These are phyloP conservation scores for Luidia sarsii DNA, from an alignment of 53 echinoderm and acorn worm species.

Conservation along the genomic window DNA sequence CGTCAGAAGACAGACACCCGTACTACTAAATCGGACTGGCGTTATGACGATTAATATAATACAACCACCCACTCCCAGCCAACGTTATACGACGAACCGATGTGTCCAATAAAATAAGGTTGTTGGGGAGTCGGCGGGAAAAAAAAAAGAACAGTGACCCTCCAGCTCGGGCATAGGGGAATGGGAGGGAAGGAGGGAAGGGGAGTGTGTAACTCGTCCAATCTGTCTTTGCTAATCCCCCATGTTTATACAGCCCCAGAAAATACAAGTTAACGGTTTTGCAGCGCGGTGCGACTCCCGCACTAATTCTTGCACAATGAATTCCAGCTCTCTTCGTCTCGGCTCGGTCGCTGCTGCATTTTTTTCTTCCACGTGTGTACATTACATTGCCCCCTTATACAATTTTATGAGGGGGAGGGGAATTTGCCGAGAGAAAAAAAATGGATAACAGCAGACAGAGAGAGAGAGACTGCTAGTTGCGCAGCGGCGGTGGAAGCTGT, in stretches of 20 bases:
- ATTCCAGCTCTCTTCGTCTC: too few species aligned
- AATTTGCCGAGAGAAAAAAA: too few species aligned
- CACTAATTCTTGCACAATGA: too few species aligned
- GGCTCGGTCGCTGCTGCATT: too few species aligned
- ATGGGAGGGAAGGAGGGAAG: too few species aligned
- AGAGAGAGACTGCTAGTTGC: too few species aligned
- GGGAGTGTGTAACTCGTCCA: constrained; percentile 42
- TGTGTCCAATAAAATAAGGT: background rate
- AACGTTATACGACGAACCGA: constrained; percentile 16
- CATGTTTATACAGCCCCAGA: constrained; percentile 40
- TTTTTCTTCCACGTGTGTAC: too few species aligned
- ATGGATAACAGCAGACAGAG: too few species aligned
- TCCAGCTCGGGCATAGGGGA: background rate
- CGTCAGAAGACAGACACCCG: constrained; percentile 1
- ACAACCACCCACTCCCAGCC: background rate
- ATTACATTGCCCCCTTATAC: too few species aligned
- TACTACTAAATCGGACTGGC: constrained; percentile 14
- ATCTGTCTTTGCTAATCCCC: constrained; percentile 18
- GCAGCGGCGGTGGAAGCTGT: constrained; percentile 12
- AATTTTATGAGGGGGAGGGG: too few species aligned
- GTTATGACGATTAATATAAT: constrained; percentile 10
- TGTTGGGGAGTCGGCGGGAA: too few species aligned
- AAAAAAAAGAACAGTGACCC: constrained; percentile 43
- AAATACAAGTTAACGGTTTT: constrained; percentile 44
- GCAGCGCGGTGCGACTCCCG: constrained; percentile 1